Base-by-base conservation (phyloP, 1,140 invertebrate species). In the Drosophila busckii region DNA sequence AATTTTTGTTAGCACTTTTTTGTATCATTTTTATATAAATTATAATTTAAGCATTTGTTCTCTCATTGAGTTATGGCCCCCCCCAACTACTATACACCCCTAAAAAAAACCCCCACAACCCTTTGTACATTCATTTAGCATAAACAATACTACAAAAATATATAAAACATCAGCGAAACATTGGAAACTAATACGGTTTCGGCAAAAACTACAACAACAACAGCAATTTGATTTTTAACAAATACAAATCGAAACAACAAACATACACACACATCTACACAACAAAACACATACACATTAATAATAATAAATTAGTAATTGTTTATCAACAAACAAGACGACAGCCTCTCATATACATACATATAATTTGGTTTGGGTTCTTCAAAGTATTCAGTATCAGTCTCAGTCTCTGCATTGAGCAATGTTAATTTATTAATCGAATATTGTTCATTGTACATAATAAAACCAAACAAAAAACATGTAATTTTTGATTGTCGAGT, bases 331-430 rank as follows among this genome's bases (percentile, higher is more conserved):
- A n/a, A n/a, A n/a, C n/a, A n/a, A n/a, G n/a, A n/a, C n/a, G n/a
- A n/a, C n/a, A n/a, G n/a, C n/a, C n/a, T n/a, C n/a, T 46, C 42
- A 34, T 48, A 38, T 50, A 65, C 59, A 80, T 59, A 54, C 16
- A 69, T 64, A 71, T 80, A 55, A 71, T 78, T 78, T 78, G 73
- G 73, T 80, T 82, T 80, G 73, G 73, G 73, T 60, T 64, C 56
- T 62, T 63, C 49, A 53, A 55, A 41, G 42, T 62, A 56, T 65
- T n/a, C 49, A 54, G 70, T 68, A 67, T 29, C 63, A 48, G 42
- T 42, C n/a, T n/a, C n/a, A 59, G 25, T 60, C 17, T 17, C 32
- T 17, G 37, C 40, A 46, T 64, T 59, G 32, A 59, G 35, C 40
- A 41, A 22, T 48, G 52, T 35, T 55, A 56, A 56, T 48, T 23